These are phyloP conservation scores for Nematolebias whitei DNA, from an alignment of 2,113 vertebrate species.

Conservation along the genomic window DNA sequence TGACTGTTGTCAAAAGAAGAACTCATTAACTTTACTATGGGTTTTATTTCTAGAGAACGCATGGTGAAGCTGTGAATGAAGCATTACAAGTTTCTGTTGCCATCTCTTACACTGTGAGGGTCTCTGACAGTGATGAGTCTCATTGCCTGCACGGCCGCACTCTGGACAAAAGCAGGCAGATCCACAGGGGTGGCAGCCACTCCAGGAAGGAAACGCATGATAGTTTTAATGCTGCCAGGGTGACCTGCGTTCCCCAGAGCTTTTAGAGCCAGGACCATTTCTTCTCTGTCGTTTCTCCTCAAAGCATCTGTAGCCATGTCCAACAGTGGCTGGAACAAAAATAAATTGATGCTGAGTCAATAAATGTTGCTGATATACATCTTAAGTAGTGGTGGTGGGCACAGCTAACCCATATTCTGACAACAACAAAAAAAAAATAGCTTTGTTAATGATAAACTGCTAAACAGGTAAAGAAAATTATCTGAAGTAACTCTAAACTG, in stretches of 20 bases:
- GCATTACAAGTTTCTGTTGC: too few relatives aligned
- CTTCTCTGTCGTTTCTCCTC: constrained; percentile 69
- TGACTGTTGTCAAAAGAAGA: too few relatives aligned
- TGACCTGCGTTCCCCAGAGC: constrained; percentile 87
- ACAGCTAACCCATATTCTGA: too few relatives aligned
- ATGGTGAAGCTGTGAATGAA: too few relatives aligned
- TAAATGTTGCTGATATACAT: too few relatives aligned
- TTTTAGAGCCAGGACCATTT: constrained; percentile 83
- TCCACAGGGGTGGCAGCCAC: constrained; percentile 72
- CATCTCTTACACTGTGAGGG: constrained; percentile 79
- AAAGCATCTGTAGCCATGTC: constrained; percentile 79
- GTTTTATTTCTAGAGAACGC: too few relatives aligned
- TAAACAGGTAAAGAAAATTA: too few relatives aligned
- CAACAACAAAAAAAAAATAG: too few relatives aligned
- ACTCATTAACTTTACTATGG: too few relatives aligned
- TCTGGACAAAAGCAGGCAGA: constrained; percentile 73
- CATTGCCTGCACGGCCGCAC: constrained; percentile 83
- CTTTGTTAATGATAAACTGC: too few relatives aligned
- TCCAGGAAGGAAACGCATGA: constrained; percentile 82
- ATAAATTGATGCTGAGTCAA: background rate
- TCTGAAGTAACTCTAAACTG: too few relatives aligned
- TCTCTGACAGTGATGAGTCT: constrained; percentile 82
- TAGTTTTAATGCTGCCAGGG: constrained; percentile 82
- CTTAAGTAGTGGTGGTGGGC: too few relatives aligned
- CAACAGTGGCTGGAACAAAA: constrained; percentile 79